phyloP scores from a whole-genome alignment of 2,888 invertebrate species.

The Erebia ligea region DNA sequence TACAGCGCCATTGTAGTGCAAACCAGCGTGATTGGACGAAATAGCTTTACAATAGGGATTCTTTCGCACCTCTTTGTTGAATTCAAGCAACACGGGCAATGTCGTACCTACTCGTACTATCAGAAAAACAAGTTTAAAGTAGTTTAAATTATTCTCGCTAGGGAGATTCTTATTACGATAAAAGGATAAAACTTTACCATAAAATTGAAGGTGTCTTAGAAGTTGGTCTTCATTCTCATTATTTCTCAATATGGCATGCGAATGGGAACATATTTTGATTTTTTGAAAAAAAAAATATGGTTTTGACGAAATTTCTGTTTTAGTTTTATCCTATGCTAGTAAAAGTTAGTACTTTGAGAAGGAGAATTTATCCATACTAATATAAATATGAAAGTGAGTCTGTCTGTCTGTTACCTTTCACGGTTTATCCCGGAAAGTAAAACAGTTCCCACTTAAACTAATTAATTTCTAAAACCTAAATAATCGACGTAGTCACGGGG shows the following conservation, averaged over 20 bases:
- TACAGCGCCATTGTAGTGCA: conserved; percentile 33
- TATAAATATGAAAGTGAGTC: no score
- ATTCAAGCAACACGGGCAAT: background rate
- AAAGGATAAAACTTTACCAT: conserved; percentile 13
- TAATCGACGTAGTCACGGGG: no score
- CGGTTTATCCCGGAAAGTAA: no score
- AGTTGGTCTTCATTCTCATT: background rate
- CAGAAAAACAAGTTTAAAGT: conserved; percentile 25
- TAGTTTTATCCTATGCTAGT: background rate
- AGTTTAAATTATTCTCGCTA: conserved; percentile 13
- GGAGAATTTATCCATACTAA: no score
- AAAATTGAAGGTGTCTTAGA: background rate
- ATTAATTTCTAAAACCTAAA: no score
- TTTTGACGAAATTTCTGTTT: background rate
- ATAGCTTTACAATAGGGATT: conserved; percentile 32
- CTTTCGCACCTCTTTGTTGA: conserved; percentile 21
- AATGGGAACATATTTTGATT: background rate
- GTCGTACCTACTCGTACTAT: conserved; percentile 5
- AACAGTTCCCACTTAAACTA: no score
- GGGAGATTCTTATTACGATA: conserved; percentile 25
- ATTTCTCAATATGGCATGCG: no score
- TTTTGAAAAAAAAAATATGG: background rate
- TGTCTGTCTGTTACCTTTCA: no score
- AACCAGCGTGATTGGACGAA: conserved; percentile 34
- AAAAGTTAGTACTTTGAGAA: no score